Percentiles rank a stretch among this genome's conserved stretches.
These are phyloP conservation scores for Sitta carolinensis DNA, from an alignment of 2,797 vertebrate species.

Conservation along the genomic window DNA sequence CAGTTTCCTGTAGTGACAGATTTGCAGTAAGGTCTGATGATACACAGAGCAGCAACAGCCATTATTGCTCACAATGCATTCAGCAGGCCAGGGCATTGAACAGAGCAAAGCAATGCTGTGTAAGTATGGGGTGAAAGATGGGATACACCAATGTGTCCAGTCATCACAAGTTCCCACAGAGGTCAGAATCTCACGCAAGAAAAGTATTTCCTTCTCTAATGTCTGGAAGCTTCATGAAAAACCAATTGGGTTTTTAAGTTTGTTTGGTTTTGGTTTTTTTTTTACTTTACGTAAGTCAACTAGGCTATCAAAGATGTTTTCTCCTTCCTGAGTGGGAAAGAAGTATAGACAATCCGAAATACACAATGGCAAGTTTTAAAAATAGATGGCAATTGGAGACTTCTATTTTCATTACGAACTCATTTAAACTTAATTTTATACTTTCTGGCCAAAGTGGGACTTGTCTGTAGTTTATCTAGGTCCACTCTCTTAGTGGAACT, in stretches of 20 bases:
- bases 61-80: background rate
- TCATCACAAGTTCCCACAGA: accelerated
- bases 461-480: background rate
- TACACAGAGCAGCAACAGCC: background rate
- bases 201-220: background rate
- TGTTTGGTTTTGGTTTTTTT: background rate
- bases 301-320: background rate
- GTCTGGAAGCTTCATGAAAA: background rate
- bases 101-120: background rate
- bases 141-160: background rate
- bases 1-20: background rate
- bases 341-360: background rate
- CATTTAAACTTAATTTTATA: background rate
- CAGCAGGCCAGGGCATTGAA: background rate
- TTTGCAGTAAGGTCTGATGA: background rate
- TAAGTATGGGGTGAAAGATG: background rate
- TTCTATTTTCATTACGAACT: background rate
- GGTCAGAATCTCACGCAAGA: background rate
- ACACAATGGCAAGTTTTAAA: background rate
- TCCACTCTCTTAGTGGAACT: background rate
- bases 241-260: background rate
- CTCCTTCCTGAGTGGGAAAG: background rate
- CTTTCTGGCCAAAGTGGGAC: background rate
- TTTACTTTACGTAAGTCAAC: background rate
- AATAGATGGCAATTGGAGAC: background rate